A percentile compares a stretch with the other conserved stretches of the same genome.
These are phyloP conservation scores for Psophia crepitans DNA, from an alignment of 2,113 vertebrate genomes.

Conservation along the genomic window DNA sequence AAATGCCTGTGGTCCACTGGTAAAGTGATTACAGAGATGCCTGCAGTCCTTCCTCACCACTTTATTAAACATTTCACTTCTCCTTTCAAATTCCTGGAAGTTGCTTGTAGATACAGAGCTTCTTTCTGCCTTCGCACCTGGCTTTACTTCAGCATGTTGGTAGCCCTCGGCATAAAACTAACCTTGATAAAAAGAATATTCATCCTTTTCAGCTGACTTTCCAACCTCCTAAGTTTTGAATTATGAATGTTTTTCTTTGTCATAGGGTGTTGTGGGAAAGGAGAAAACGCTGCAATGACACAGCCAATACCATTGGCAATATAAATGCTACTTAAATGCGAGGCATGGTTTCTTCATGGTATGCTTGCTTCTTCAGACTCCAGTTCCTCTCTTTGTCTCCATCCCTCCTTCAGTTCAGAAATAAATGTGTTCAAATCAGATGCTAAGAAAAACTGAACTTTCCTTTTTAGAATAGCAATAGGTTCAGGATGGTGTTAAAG, in stretches of 20 bases:
- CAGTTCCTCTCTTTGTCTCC: neutral
- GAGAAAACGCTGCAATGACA: neutral
- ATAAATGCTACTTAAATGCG: conserved; percentile 13
- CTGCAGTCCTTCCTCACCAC: neutral
- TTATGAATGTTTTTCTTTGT: conserved; percentile 7
- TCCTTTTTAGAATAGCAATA: neutral
- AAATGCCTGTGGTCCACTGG: conserved; percentile 40
- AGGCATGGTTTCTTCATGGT: neutral
- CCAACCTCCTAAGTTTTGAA: neutral
- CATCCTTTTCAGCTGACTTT: conserved; percentile 1
- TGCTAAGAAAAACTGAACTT: neutral
- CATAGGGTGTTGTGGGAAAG: neutral
- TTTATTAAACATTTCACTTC: neutral
- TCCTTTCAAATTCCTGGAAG: conserved; percentile 25
- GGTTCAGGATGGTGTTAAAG: neutral
- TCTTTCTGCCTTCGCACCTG: neutral
- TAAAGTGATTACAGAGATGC: neutral
- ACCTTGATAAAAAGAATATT: conserved; percentile 32
- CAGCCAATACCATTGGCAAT: neutral
- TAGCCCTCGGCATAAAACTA: neutral
- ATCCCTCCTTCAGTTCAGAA: neutral
- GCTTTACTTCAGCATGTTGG: neutral
- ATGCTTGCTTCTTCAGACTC: neutral
- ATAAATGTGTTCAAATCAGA: neutral
- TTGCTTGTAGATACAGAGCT: neutral